These are phyloP conservation scores for Meloe dianella DNA, from an alignment of 2,888 invertebrate genomes.

Conservation along the genomic window DNA sequence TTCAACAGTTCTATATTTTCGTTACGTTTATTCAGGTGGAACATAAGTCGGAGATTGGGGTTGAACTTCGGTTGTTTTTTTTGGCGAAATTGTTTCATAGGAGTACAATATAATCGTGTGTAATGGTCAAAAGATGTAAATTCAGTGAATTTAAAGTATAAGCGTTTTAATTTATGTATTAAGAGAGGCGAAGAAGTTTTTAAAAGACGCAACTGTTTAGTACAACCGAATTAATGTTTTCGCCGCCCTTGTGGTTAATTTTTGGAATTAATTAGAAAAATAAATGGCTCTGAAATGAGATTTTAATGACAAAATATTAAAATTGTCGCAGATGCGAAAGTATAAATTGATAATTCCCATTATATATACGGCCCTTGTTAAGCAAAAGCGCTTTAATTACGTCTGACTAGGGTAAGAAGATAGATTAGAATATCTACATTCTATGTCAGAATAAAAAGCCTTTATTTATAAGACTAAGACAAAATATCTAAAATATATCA, in stretches of 20 bases:
- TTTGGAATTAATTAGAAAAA: constrained; percentile 57
- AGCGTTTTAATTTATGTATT: constrained; percentile 34
- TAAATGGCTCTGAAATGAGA: constrained; percentile 56
- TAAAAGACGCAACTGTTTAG: constrained; percentile 35
- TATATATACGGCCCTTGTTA: constrained; percentile 57
- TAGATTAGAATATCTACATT: constrained; percentile 52
- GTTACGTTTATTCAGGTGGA: neutral
- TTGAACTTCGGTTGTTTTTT: neutral
- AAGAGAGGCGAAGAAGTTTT: constrained; percentile 36
- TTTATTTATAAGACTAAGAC: constrained; percentile 26
- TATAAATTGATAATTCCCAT: constrained; percentile 58
- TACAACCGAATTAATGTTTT: constrained; percentile 35
- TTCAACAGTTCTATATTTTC: neutral
- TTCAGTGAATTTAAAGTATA: constrained; percentile 23
- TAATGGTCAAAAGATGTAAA: constrained; percentile 30
- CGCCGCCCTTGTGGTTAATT: constrained; percentile 52
- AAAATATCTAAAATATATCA: constrained; percentile 22
- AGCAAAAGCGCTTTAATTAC: constrained; percentile 53
- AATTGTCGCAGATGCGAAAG: constrained; percentile 59
- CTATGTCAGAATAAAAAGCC: constrained; percentile 43
- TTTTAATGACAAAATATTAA: constrained; percentile 60
- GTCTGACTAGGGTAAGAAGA: constrained; percentile 49
- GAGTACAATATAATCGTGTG: constrained; percentile 17
- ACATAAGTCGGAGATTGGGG: neutral
- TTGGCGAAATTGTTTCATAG: neutral